Evolutionary conservation across 1,140 invertebrate species (phyloP), one percentile per base, ranked within the genome.

Genomic region (Arion vulgaris): DNA sequence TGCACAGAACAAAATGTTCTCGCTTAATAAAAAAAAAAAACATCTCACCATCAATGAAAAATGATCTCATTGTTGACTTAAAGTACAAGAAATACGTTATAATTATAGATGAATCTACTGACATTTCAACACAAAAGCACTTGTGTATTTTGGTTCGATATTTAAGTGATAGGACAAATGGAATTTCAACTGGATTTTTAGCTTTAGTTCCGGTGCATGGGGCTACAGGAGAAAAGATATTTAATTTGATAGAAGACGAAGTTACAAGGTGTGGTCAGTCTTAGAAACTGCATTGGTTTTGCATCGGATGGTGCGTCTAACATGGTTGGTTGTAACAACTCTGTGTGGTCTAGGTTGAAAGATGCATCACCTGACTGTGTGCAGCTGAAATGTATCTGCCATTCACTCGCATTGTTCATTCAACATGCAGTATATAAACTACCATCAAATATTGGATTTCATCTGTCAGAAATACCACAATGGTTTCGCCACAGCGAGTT

Each of bases 401-500:
- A 71, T 39, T 71, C 68, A 13, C 68, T 71, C 9, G 68, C 68
- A 34, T 28, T 71, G 17, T 71, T 13, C 68, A 71, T 71, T 71
- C 68, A 71, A 39, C 26, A 71, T 71, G 32, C 68, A 71, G 32
- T n/a, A 36, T 34, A 1, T 32, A 41, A 49, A 15, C 57, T 7
- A 15, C 38, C n/a, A 80, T 38, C 13, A 39, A 23, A 57, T 41
- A 32, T 41, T 68, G 41, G 26, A 75, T 62, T 71, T 83, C 71
- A n/a, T 71, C 62, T 41, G 75, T 77, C 34, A 74, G 75, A 49
- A 83, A 74, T 45, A 77, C 82, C 57, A 71, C 45, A 32, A 71
- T 45, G 57, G 76, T 83, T 32, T 77, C 23, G 13, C 74, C 74
- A 83, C 17, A 32, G 68, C 26, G 38, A 39, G 17, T 39, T 71